These are phyloP conservation scores for Xestoiulus laeticollis DNA, from an alignment of 2,888 invertebrate species.

Conservation along the genomic window DNA sequence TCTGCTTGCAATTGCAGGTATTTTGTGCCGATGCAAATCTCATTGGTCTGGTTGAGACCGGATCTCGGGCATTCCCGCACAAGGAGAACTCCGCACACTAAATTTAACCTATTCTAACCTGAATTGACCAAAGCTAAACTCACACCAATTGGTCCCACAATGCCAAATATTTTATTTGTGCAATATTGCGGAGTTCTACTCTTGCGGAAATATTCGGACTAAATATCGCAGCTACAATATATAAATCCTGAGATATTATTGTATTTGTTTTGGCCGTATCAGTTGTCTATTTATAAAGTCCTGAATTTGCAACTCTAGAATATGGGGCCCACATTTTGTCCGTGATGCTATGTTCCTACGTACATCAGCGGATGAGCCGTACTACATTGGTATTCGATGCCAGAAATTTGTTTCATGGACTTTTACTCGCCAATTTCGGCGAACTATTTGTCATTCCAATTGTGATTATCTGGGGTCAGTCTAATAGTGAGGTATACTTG, in stretches of 20 bases:
- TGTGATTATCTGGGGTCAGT: slow-evolving; percentile 53
- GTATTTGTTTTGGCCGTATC: not conserved
- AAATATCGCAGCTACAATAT: too few species aligned
- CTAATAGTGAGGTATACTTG: slow-evolving; percentile 51
- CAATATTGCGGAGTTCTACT: too few species aligned
- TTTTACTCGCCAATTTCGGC: slow-evolving; percentile 54
- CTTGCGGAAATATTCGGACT: too few species aligned
- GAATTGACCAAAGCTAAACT: too few species aligned
- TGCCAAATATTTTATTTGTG: too few species aligned
- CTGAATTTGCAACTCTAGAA: not conserved
- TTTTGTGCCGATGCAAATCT: not conserved
- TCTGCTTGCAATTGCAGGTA: slow-evolving; percentile 49
- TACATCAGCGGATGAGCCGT: not conserved
- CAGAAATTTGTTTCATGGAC: slow-evolving; percentile 46
- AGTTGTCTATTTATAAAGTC: not conserved
- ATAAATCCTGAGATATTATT: too few species aligned
- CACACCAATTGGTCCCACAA: too few species aligned
- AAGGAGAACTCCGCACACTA: too few species aligned
- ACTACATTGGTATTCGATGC: not conserved
- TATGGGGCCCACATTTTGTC: slow-evolving; percentile 15
- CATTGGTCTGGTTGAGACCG: not conserved
- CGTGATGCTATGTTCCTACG: slow-evolving; percentile 27
- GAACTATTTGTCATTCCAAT: slow-evolving; percentile 54
- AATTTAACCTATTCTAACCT: too few species aligned
- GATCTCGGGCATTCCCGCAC: too few species aligned